Percentiles rank a stretch among this genome's conserved stretches.
These are phyloP conservation scores for Ophthalmotilapia sp. DNA, from an alignment of 2,113 vertebrate species.

Conservation along the genomic window DNA sequence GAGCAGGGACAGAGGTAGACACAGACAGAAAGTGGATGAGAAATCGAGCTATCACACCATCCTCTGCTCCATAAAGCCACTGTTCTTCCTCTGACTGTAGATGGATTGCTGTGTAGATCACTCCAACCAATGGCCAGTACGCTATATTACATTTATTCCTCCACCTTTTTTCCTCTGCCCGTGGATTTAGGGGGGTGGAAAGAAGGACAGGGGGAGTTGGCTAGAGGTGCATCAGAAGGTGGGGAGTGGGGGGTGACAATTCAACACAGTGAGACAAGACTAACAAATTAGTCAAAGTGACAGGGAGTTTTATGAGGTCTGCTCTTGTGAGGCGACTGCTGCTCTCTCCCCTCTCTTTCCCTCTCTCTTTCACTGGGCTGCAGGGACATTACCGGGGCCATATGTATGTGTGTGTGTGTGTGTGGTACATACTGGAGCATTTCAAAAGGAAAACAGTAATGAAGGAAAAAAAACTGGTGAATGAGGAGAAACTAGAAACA, in stretches of 20 bases:
- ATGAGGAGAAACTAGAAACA: neutral
- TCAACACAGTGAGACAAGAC: slow-evolving; percentile 73
- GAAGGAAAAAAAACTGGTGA: neutral
- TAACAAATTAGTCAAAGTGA: slow-evolving; percentile 80
- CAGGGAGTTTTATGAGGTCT: slow-evolving; percentile 74
- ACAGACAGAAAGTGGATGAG: slow-evolving; percentile 58
- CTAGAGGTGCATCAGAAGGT: slow-evolving; percentile 24
- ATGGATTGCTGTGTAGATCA: slow-evolving; percentile 69
- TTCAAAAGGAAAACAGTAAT: neutral
- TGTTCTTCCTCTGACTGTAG: slow-evolving; percentile 57
- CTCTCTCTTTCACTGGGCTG: slow-evolving; percentile 16
- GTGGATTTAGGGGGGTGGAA: slow-evolving; percentile 20
- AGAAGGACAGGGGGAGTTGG: slow-evolving; percentile 33
- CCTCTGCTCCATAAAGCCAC: slow-evolving; percentile 70
- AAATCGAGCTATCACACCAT: slow-evolving; percentile 64
- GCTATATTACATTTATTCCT: slow-evolving; percentile 74
- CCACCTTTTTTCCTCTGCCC: neutral
- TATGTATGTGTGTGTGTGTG: neutral
- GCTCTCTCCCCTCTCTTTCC: neutral
- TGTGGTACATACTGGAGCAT: neutral
- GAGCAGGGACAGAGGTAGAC: slow-evolving; percentile 29
- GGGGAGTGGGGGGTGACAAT: slow-evolving; percentile 40
- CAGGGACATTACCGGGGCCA: slow-evolving; percentile 4
- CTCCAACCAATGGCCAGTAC: slow-evolving; percentile 52
- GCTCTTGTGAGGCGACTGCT: slow-evolving; percentile 58